Percentiles rank a stretch among this genome's conserved stretches.
phyloP scores from a whole-genome alignment of 30 jellyfish, hydroid and myxozoan species.

The Pseudorhiza aurosa region DNA sequence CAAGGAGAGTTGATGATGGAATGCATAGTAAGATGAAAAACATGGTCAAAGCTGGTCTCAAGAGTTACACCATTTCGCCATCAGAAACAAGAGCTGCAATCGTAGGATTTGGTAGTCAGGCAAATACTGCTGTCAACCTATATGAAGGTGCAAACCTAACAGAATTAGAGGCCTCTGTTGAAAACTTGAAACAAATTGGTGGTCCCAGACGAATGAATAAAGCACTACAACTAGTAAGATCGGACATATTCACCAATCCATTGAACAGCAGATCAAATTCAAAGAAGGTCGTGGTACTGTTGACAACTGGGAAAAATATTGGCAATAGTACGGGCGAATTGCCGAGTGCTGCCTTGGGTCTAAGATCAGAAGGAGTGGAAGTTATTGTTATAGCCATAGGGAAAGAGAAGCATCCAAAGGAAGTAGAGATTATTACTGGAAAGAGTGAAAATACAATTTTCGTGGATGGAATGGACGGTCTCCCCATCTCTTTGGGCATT shows the following conservation, averaged over 20 bases:
- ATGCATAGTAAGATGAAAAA: conserved; percentile 46
- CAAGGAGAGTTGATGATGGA: conserved; percentile 54
- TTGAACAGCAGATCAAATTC: not conserved
- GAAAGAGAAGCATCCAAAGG: conserved; percentile 41
- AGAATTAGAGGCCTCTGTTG: not conserved
- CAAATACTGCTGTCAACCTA: conserved; percentile 1
- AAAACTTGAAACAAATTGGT: conserved; percentile 39
- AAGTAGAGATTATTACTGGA: conserved; percentile 41
- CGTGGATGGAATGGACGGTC: conserved; percentile 40
- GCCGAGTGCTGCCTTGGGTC: conserved; percentile 53
- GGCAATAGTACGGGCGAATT: conserved; percentile 53
- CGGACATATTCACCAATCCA: conserved; percentile 36
- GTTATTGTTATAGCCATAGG: conserved; percentile 73
- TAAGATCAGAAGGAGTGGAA: conserved; percentile 62
- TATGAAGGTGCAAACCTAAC: not conserved
- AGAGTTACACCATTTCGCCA: conserved; percentile 57
- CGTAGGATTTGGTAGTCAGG: conserved; percentile 35
- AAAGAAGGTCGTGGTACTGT: conserved; percentile 35
- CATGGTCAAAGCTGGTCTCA: conserved; percentile 41
- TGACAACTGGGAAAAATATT: conserved; percentile 72
- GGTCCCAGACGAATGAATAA: conserved; percentile 81
- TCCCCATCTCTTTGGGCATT: conserved; percentile 55
- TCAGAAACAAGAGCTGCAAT: conserved; percentile 35
- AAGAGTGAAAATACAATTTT: conserved; percentile 14
- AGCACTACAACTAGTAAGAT: conserved; percentile 41